phyloP scores from a whole-genome alignment of 2,113 vertebrate species.

The Synchiropus splendidus region DNA sequence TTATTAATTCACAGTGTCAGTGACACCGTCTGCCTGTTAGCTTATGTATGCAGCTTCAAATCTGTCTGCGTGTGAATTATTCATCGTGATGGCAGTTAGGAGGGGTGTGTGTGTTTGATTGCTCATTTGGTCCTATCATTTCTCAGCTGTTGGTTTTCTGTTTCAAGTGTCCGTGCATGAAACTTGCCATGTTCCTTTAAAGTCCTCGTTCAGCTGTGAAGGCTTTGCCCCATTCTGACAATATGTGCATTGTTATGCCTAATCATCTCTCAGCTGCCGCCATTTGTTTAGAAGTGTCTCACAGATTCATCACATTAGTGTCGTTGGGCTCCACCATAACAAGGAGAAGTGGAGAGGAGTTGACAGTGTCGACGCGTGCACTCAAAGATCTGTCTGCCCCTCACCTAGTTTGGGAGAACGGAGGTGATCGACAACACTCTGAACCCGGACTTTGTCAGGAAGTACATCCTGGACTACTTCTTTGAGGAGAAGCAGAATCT shows the following conservation, averaged over 20 bases:
- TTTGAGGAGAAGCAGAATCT: slow-evolving; percentile 96
- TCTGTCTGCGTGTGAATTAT: slow-evolving; percentile 53
- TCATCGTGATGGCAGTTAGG: slow-evolving; percentile 47
- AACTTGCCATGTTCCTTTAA: too few relatives aligned
- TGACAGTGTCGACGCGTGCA: slow-evolving; percentile 7
- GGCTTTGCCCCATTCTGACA: slow-evolving; percentile 16
- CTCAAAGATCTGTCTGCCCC: slow-evolving; percentile 4
- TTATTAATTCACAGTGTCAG: slow-evolving; percentile 48
- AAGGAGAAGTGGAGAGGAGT: slow-evolving; percentile 9
- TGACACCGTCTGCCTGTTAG: slow-evolving; percentile 37
- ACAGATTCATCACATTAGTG: slow-evolving; percentile 22
- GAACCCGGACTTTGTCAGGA: slow-evolving; percentile 91
- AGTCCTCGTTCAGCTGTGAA: slow-evolving; percentile 27
- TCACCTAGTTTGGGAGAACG: slow-evolving; percentile 82
- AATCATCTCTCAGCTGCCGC: neutral
- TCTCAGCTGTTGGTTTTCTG: slow-evolving; percentile 14
- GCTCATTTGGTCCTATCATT: too few relatives aligned
- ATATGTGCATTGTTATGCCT: neutral
- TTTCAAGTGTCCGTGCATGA: too few relatives aligned
- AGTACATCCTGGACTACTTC: slow-evolving; percentile 91
- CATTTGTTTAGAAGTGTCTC: slow-evolving; percentile 12
- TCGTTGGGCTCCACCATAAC: slow-evolving; percentile 18
- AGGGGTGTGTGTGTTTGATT: slow-evolving; percentile 10
- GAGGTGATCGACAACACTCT: slow-evolving; percentile 94
- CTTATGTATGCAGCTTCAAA: slow-evolving; percentile 56